Conservation (phyloP, 2,797 vertebrate genomes). For the Squalus acanthias region DNA sequence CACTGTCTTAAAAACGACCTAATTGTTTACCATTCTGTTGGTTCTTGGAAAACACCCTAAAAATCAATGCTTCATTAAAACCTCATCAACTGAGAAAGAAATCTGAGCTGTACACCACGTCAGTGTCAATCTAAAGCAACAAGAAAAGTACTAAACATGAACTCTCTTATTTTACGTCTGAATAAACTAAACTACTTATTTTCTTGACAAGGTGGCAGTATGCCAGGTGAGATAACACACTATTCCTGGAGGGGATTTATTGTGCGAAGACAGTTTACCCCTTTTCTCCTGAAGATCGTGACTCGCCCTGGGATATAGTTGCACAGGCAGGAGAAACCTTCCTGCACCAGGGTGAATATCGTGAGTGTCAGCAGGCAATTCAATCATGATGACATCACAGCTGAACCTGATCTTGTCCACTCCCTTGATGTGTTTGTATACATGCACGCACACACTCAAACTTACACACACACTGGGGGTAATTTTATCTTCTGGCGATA, state of each 20-base stretch:
- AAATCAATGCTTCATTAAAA: conserved; percentile 30
- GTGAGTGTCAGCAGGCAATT: background rate
- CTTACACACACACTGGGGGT: background rate
- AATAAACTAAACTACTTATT: background rate
- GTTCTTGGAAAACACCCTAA: background rate
- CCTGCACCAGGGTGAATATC: background rate
- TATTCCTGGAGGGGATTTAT: background rate
- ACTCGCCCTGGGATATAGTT: background rate
- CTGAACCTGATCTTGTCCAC: background rate
- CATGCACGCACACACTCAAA: background rate
- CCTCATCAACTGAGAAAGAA: background rate
- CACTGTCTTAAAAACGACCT: conserved; percentile 2
- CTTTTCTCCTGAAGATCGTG: background rate
- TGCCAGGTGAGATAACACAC: background rate
- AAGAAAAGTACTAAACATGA: background rate
- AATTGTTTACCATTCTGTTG: background rate
- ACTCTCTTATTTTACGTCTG: background rate
- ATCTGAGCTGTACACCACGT: background rate
- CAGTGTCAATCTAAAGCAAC: background rate
- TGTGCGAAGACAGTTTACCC: background rate
- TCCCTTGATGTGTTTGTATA: background rate
- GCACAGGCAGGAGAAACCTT: background rate
- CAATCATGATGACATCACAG: background rate
- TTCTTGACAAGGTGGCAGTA: background rate
- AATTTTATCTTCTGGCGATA: background rate